Evolutionary conservation across 2,888 invertebrate genomes (phyloP).

Genomic region (Dicranocentrus wangi): DNA sequence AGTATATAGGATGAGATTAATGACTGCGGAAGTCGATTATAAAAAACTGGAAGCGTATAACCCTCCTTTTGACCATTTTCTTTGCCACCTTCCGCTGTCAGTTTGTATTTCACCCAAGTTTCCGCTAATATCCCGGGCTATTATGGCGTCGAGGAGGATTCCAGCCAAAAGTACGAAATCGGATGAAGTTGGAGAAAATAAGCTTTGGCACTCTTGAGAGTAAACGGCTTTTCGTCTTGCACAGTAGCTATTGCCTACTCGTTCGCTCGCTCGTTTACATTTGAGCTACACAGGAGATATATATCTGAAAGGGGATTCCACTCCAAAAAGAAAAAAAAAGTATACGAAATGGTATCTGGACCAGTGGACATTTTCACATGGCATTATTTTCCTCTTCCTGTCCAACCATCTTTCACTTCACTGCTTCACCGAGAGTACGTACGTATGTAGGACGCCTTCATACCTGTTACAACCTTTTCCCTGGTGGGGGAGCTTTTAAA

Average conservation of each 20-base stretch:
- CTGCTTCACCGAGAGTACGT: neutral
- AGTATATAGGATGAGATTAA: constrained; percentile 46
- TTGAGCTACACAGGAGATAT: no score
- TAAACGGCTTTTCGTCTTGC: constrained; percentile 24
- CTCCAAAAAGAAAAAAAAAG: no score
- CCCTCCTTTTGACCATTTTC: neutral
- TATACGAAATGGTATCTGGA: no score
- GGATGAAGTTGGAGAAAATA: constrained; percentile 1
- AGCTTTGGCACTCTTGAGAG: constrained; percentile 12
- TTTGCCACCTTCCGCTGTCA: neutral
- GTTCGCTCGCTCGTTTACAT: no score
- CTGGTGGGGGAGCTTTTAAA: neutral
- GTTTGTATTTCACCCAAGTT: neutral
- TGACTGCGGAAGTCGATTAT: constrained; percentile 59
- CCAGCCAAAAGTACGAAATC: neutral
- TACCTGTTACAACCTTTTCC: neutral
- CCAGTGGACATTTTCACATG: neutral
- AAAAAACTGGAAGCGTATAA: constrained; percentile 17
- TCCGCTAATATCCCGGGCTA: neutral
- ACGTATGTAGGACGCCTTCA: no score
- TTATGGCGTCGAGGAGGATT: neutral
- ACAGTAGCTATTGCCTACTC: no score
- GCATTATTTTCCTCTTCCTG: neutral
- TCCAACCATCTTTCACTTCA: neutral
- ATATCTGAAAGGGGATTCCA: no score